These are phyloP conservation scores for Tinea pellionella DNA, from an alignment of 2,888 invertebrate species.

Conservation along the genomic window DNA sequence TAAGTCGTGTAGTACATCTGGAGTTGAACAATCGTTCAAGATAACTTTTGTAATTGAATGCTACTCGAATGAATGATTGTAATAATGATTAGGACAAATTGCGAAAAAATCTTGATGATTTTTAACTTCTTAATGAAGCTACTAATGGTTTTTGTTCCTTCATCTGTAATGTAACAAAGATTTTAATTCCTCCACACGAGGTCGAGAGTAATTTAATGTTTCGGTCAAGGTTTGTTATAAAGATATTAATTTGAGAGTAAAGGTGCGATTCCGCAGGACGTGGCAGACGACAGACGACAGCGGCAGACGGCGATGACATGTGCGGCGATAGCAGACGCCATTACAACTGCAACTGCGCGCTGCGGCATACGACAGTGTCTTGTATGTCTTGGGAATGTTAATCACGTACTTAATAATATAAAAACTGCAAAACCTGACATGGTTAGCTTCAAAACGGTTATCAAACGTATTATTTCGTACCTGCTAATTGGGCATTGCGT, in stretches of 20 bases:
- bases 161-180: neutral
- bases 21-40: neutral
- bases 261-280: too few species aligned
- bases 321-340: too few species aligned
- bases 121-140: neutral
- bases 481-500: too few species aligned
- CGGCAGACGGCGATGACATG: too few species aligned
- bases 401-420: too few species aligned
- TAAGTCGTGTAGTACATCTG: neutral
- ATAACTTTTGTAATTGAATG: neutral
- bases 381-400: too few species aligned
- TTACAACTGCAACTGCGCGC: too few species aligned
- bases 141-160: neutral
- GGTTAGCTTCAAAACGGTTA: too few species aligned
- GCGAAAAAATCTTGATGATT: neutral
- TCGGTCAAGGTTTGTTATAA: neutral
- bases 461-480: too few species aligned
- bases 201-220: conserved; percentile 2
- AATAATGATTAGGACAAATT: neutral
- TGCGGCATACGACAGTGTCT: too few species aligned
- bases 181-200: neutral
- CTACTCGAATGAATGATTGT: neutral
- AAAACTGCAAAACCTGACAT: too few species aligned
- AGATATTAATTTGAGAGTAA: neutral
- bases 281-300: too few species aligned